Conservation (phyloP, 2,113 vertebrate species). For the Tachycineta bicolor region DNA sequence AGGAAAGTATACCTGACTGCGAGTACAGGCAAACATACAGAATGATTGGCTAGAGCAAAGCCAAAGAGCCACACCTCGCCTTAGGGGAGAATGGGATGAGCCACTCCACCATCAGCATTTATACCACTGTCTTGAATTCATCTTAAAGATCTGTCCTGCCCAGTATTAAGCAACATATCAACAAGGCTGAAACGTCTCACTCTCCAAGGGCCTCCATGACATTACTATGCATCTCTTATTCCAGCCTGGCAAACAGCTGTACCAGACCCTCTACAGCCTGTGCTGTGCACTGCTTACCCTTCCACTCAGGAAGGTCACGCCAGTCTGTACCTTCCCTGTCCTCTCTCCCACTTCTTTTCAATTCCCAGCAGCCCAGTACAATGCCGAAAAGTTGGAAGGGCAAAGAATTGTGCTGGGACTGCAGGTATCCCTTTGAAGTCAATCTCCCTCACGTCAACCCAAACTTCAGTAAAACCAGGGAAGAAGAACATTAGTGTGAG, state of each 20-base stretch:
- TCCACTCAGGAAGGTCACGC: neutral
- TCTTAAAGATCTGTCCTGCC: neutral
- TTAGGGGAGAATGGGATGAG: neutral
- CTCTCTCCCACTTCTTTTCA: neutral
- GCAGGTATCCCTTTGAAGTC: neutral
- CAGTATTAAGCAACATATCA: neutral
- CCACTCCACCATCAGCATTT: neutral
- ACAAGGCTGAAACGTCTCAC: neutral
- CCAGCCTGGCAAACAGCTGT: neutral
- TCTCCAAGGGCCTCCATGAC: neutral
- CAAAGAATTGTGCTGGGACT: neutral
- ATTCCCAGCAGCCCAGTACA: neutral
- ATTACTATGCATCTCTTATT: neutral
- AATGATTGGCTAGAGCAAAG: neutral
- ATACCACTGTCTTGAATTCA: neutral
- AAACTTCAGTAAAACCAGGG: neutral
- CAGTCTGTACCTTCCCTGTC: neutral
- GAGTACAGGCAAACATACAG: neutral
- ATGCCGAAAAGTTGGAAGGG: neutral
- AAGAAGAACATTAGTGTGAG: neutral
- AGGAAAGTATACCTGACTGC: neutral
- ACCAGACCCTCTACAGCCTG: neutral
- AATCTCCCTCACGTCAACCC: neutral
- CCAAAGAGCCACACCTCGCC: slow-evolving; percentile 12
- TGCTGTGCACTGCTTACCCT: neutral